These are phyloP conservation scores for Dyspetes luteomarginatus DNA, from an alignment of 2,888 invertebrate species.

Conservation along the genomic window DNA sequence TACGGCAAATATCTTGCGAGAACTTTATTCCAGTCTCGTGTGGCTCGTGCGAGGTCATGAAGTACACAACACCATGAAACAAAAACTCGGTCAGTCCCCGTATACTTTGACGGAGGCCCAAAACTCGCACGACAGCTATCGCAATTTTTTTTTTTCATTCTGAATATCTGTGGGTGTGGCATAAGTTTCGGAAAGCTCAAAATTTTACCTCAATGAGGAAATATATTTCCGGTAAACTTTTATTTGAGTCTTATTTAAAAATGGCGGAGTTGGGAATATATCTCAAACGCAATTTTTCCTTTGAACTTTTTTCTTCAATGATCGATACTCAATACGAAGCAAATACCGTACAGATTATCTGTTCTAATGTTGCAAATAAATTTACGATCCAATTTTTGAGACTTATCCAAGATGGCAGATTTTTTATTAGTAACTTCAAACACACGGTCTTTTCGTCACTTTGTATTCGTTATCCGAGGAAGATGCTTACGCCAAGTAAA, in stretches of 20 bases:
- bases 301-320: neutral
- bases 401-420: neutral
- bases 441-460: too few species aligned
- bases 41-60: constrained; percentile 66
- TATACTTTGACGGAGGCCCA: constrained; percentile 4
- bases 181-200: neutral
- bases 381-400: neutral
- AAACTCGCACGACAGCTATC: constrained; percentile 13
- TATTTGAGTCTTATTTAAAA: constrained; percentile 13
- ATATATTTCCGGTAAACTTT: neutral
- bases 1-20: neutral
- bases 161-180: neutral
- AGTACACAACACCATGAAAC: constrained; percentile 53
- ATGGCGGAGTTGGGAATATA: too few species aligned
- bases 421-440: too few species aligned
- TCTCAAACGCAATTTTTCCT: neutral
- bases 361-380: too few species aligned
- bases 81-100: neutral
- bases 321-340: neutral
- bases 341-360: too few species aligned
- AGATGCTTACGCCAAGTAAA: too few species aligned
- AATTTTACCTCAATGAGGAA: neutral
- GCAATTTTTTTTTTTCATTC: neutral
- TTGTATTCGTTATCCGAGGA: too few species aligned
- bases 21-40: constrained; percentile 66